Percentiles rank a stretch among this genome's conserved stretches.
Conservation (phyloP, 2,797 vertebrate genomes). For the Eupleurogrammus muticus region DNA sequence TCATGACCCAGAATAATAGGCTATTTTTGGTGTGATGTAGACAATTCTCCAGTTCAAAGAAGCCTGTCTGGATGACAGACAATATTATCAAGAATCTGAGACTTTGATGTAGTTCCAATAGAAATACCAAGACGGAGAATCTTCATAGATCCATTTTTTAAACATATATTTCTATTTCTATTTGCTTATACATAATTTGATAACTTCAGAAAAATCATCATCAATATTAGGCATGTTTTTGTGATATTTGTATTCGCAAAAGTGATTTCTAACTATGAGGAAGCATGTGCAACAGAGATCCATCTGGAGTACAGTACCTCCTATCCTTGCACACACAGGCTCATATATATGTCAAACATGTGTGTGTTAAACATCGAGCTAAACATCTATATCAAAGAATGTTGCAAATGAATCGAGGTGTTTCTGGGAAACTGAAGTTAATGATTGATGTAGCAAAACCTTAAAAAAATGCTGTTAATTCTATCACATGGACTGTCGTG, state of each 20-base stretch:
- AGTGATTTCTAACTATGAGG: not conserved
- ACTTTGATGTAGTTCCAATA: too few species aligned
- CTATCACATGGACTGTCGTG: conserved; percentile 1
- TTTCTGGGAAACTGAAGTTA: conserved; percentile 9
- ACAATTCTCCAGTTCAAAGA: not conserved
- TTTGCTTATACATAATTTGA: too few species aligned
- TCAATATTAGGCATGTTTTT: not conserved
- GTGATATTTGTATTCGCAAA: not conserved
- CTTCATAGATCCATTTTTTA: too few species aligned
- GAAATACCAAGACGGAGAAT: too few species aligned
- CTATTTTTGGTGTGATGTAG: not conserved
- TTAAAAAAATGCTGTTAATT: not conserved
- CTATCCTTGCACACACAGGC: not conserved
- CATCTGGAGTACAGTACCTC: not conserved
- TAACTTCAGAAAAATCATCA: not conserved
- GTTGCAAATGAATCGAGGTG: not conserved
- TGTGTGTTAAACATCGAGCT: not conserved
- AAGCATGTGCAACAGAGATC: too few species aligned
- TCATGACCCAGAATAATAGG: not conserved
- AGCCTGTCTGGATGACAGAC: not conserved
- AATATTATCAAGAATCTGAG: not conserved
- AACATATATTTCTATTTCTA: too few species aligned
- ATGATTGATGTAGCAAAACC: conserved; percentile 18
- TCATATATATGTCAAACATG: not conserved
- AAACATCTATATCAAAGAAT: not conserved